Base-by-base conservation (phyloP, 2,888 invertebrate genomes). In the Drosophila pullipes region DNA sequence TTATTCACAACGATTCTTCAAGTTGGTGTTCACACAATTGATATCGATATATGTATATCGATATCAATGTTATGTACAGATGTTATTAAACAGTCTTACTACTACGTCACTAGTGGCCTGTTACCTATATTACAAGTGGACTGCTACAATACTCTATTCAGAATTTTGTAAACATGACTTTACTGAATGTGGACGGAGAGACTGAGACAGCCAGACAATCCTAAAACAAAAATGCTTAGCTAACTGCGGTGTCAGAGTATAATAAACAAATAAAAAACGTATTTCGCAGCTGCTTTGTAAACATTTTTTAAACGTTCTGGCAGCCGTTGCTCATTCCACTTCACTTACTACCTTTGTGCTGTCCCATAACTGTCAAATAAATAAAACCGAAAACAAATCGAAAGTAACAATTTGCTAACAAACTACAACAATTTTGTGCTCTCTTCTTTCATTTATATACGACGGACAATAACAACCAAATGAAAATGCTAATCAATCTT, bases 341-440 rank as follows among this genome's bases (percentile, higher is more conserved):
- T 66, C 76, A 69, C 69, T 76, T 76, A 76, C 64, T 39, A 57
- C 64, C 80, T 82, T 82, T 86, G 81, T 83, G 82, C 73, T 78
- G 81, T 69, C 68, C 53, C 61, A 66, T 67, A 70, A 81, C 53
- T 72, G 44, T 74, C 52, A 69, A 78, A 70, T 57, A 70, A 78
- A 55, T 41, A 58, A 78, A 59, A 74, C 37, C 33, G 30, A 71
- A 64, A 73, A 64, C 63, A 54, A 81, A 53, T 41, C 25, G 30
- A 57, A 75, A 61, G 53, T 54, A 70, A 74, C 77, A 72, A 85
- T 84, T 67, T 83, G 85, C 88, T 89, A 91, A 91, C 83, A 79
- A 91, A 83, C 79, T 79, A 82, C 83, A 81, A 85, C 78, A 78
- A 76, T 89, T 82, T 87, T 87, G 83, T 91, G 85, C 78, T 91